These are phyloP conservation scores for Accipiter virgatus DNA, from an alignment of 2,113 vertebrate genomes.

Conservation along the genomic window DNA sequence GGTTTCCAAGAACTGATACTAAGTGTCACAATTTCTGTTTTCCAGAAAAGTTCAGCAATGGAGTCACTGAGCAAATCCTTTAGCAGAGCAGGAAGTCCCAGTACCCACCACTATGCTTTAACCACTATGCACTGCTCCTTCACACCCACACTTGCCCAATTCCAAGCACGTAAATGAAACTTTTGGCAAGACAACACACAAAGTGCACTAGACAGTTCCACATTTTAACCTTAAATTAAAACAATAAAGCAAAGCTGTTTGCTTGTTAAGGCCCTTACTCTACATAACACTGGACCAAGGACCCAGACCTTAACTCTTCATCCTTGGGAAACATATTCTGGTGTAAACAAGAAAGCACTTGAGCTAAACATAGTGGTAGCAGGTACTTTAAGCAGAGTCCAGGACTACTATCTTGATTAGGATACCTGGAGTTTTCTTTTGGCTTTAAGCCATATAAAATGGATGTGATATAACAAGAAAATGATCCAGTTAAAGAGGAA, in stretches of 20 bases:
- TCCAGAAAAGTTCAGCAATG: not conserved
- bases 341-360: not conserved
- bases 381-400: not conserved
- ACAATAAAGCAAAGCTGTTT: not conserved
- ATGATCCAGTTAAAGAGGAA: not conserved
- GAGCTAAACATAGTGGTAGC: not conserved
- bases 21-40: not conserved
- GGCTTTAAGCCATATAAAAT: not conserved
- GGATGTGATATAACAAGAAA: not conserved
- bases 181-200: not conserved
- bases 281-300: not conserved
- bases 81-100: not conserved
- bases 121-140: not conserved
- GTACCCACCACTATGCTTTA: not conserved
- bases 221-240: not conserved
- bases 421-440: not conserved
- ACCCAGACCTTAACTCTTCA: not conserved
- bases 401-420: not conserved
- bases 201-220: not conserved
- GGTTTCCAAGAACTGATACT: not conserved
- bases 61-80: not conserved
- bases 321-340: not conserved
- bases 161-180: not conserved
- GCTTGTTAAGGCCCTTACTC: not conserved
- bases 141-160: rapidly evolving